Evolutionary conservation across 2,797 vertebrate genomes (phyloP), one percentile per base, ranked within the genome.

Genomic region (Micropoecilia bifurca): DNA sequence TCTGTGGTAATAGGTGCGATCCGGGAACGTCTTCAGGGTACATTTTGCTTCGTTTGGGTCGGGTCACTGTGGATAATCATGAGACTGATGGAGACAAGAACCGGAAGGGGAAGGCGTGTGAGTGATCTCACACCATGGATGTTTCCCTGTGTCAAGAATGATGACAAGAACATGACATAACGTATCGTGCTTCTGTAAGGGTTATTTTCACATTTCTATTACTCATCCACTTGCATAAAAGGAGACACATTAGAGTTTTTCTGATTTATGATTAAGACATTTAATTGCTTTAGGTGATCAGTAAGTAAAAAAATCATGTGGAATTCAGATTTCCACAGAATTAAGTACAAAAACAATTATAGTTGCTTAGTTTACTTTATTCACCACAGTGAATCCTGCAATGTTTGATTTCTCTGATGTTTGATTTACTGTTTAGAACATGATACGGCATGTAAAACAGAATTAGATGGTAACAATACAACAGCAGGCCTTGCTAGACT

Each of bases 31-130:
- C 89, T 73, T 5, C 53, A 83, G 83, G 83, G 78, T 83, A 81
- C 85, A 83, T 80, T 83, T 79, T 91, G 78, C 78, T 85, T 84
- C 88, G 89, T 75, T 81, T 61, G 71, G 61, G 73, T 16, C 45
- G 76, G 69, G 88, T 82, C 73, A 73, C 48, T 1, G 59, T 39
- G 66, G 88, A 50, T 46, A 77, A 46, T 48, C 63, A 82, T 82
- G 88, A 89, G 75, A 73, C 73, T 22, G 75, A 75, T 41, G 30
- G 20, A 69, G 6, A 50, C 13, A 63, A 68, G 59, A 16, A 74
- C 20, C n/a, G 41, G 39, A 66, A 71, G 25, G 59, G 4, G 73
- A 76, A 75, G 61, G 45, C 33, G 55, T 20, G 33, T n/a, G 71
- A 68, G 75, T 16, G 61, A 22, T 78, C 18, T 77, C 46, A 39